Evolutionary conservation across 2,113 vertebrate species (phyloP), one percentile per base, ranked within the genome.

Genomic region (Felis chaus): DNA sequence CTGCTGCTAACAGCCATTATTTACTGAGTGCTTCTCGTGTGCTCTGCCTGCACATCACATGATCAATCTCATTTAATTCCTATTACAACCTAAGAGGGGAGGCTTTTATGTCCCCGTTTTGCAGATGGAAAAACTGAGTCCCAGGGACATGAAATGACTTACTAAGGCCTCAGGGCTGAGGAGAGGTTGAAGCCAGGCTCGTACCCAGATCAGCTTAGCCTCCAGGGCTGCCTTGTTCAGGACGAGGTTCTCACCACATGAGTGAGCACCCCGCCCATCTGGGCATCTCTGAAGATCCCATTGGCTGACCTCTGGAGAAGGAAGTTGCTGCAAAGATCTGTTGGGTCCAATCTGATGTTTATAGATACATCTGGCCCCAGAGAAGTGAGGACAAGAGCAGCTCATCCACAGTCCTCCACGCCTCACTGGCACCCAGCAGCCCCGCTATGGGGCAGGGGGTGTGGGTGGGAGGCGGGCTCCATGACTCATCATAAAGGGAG

Each of bases 371-470:
- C n/a, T 45, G 88, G 33, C 25, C 29, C 23, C 78, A 18, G 4
- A 79, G 48, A 25, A 71, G 7, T 15, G 73, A 81, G 55, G 48
- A 48, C 27, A n/a, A 69, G 33, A 55, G 29, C 16, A 1, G 23
- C 0, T 45, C 45, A 31, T 1, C 61, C 23, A 2, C 31, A 25
- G 0, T 41, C 80, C 7, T 89, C 9, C 50, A 9, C 4, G 4
- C 16, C 4, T 33, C 14, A 23, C 10, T 4, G 41, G 16, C 9
- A 31, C 27, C 81, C 0, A 0, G 48, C 0, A 1, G 25, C 23
- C 48, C 61, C 2, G 1, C 85, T 16, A 3, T 2, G 6, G 74
- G 74, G 66, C 57, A 86, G 27, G 5, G 57, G 39, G 25, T 45
- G 7, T 29, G n/a, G 61, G n/a, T 13, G 33, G 27, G 31, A 63